phyloP scores from a whole-genome alignment of 2,113 vertebrate species.

The Amphiprion ocellaris region DNA sequence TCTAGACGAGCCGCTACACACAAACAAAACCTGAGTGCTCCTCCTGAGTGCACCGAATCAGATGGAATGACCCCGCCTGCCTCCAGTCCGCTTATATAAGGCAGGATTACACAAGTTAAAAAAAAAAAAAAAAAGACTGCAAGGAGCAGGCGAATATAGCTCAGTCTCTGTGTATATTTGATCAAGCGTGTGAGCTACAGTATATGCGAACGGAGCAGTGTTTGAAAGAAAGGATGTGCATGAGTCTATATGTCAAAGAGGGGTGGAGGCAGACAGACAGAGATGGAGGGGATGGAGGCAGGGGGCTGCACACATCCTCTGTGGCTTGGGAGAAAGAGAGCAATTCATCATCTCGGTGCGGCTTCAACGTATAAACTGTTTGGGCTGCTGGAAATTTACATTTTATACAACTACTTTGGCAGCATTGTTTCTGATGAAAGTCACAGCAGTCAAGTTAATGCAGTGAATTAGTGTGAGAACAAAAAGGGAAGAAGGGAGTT shows the following conservation, averaged over 20 bases:
- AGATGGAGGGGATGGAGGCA: slow-evolving; percentile 35
- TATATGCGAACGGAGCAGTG: slow-evolving; percentile 45
- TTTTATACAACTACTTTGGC: slow-evolving; percentile 62
- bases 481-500: slow-evolving; percentile 44
- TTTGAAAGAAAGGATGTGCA: slow-evolving; percentile 61
- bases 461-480: slow-evolving; percentile 62
- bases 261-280: slow-evolving; percentile 49
- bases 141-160: slow-evolving; percentile 71
- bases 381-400: slow-evolving; percentile 62
- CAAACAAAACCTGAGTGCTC: slow-evolving; percentile 42
- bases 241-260: slow-evolving; percentile 57
- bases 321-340: slow-evolving; percentile 24
- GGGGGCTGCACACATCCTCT: slow-evolving; percentile 26
- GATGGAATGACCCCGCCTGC: slow-evolving; percentile 67
- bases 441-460: slow-evolving; percentile 57
- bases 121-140: slow-evolving; percentile 28
- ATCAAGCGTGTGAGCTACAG: slow-evolving; percentile 67
- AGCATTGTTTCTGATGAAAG: slow-evolving; percentile 54
- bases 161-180: slow-evolving; percentile 58
- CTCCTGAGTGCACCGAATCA: slow-evolving; percentile 44
- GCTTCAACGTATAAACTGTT: slow-evolving; percentile 57
- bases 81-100: slow-evolving; percentile 77
- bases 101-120: slow-evolving; percentile 74
- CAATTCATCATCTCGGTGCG: slow-evolving; percentile 62
- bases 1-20: slow-evolving; percentile 71